Base-by-base conservation (phyloP, 2,797 vertebrate species). In the Falco biarmicus region DNA sequence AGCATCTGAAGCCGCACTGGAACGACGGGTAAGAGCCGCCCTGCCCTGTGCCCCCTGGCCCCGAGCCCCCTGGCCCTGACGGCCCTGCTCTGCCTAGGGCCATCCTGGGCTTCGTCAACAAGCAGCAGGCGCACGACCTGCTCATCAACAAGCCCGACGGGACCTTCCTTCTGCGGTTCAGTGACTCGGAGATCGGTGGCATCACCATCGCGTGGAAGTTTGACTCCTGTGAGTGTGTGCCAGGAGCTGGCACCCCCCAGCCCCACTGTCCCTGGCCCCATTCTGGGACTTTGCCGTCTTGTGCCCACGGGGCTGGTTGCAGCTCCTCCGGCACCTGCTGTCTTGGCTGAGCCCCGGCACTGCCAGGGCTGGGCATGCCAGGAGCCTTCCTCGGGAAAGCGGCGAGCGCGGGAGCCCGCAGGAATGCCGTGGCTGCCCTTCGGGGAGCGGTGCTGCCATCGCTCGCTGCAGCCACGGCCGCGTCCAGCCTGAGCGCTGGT, bases 151-250 rank as follows among this genome's bases (percentile, higher is more conserved):
- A 99, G 97, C 99, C 99, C 2, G 99, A 99, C 1, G 99, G 99
- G 63, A 99, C 99, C 54, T 99, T 99, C 97, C 98, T 99, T 20
- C 98, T 99, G 94, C 98, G 99, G 16, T 99, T 99, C 98, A 99
- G 99, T 1, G 99, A 99, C 97, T 99, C 99, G 0, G 99, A 99
- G 97, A 99, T 99, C 0, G 99, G 99, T 6, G 99, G 99, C 84
- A 99, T 99, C 98, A 99, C 99, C 89, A 99, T 99, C 11, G 99
- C 99, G 2, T 99, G 99, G 99, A 99, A 99, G 93, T 98, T 98
- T 0, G 98, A 98, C 60, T 98, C 98, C 81, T 97, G 98, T 98
- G 97, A 98, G 98, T 97, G 66, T 9, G 7, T 0, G 3, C n/a
- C 2, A 0, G 31, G n/a, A 9, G 0, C 60, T 3, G 25, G 57